These are phyloP conservation scores for Biston betularia DNA, from an alignment of 2,888 invertebrate species.

Conservation along the genomic window DNA sequence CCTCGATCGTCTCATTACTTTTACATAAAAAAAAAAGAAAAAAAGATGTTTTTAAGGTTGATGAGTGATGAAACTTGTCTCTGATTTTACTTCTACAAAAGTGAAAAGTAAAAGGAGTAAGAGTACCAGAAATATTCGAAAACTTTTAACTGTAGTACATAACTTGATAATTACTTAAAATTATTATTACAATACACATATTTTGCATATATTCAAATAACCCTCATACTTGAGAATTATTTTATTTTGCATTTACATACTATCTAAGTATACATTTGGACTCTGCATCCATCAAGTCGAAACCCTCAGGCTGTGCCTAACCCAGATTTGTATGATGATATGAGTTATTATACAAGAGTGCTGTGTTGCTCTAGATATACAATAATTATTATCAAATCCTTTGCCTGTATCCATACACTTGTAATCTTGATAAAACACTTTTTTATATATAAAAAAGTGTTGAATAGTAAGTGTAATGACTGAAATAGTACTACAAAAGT, in stretches of 20 bases:
- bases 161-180: conserved; percentile 3
- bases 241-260: neutral
- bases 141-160: neutral
- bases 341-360: neutral
- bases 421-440: neutral
- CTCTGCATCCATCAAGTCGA: neutral
- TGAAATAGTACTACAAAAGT: too few relatives aligned
- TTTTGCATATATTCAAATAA: neutral
- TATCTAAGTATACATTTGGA: too few relatives aligned
- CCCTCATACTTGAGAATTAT: neutral
- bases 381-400: conserved; percentile 2
- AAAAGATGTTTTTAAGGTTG: neutral
- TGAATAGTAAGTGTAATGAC: too few relatives aligned
- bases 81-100: neutral
- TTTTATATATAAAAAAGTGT: too few relatives aligned
- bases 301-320: neutral
- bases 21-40: too few relatives aligned
- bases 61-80: neutral
- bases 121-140: neutral
- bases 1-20: too few relatives aligned
- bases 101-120: conserved; percentile 6
- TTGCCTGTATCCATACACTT: neutral
- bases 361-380: neutral
- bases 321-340: neutral
- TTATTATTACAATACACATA: neutral